Base-by-base conservation (phyloP, 2,888 invertebrate species). In the Trichopoda pennipes region DNA sequence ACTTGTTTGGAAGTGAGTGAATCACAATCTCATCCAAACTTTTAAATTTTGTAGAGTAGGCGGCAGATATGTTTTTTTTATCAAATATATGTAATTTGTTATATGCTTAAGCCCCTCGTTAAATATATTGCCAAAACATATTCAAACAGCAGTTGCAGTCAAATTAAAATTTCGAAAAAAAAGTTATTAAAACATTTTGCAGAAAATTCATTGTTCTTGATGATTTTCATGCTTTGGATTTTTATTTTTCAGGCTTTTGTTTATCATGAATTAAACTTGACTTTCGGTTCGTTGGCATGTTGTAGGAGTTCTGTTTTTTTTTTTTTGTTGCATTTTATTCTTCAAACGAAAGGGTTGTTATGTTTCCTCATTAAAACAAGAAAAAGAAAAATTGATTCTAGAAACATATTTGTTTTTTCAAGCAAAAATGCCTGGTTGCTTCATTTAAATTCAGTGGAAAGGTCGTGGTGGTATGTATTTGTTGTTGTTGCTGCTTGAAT, bases 241-340 rank as follows among this genome's bases (percentile, higher is more conserved):
- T 79, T 76, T 12, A 38, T 38, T 38, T 38, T 38, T 38, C 12
- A 12, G 38, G 28, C 8, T 79, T 64, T 84, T 80, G 85, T 87
- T 87, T 86, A 86, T 88, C 86, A 87, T 87, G 87, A 87, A 89
- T 89, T 89, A 88, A 89, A 89, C 88, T 89, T 89, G 88, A 88
- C 88, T 89, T 89, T 89, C 87, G 86, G 88, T 87, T 88, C 87
- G 86, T 88, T 87, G 88, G 76, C 63, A 58, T 73, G 60, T 58
- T 77, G 49, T n/a, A 32, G 17, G 14, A 17, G 12, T 44, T 51
- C 49, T 32, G 19, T 28, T 12, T 32, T 32, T 16, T 58, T 47
- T 44, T 23, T 28, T 53, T 7, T 51, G n/a, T n/a, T n/a, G n/a
- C n/a, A n/a, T n/a, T n/a, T n/a, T n/a, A n/a, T n/a, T 3, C 1